Conservation (phyloP, 1,140 invertebrate species). For the Magallana gigas region DNA sequence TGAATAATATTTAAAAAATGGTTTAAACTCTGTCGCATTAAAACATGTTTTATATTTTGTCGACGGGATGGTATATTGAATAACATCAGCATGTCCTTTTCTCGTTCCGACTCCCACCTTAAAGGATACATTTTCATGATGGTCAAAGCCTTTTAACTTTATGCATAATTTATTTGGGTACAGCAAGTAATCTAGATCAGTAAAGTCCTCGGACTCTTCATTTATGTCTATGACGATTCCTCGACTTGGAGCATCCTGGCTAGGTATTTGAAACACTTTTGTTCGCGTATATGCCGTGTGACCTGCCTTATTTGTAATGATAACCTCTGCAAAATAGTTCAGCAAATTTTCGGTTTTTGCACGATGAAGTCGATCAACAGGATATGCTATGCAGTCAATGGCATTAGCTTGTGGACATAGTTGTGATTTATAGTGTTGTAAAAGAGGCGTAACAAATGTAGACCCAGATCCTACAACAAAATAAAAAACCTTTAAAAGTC, state of each 20-base stretch:
- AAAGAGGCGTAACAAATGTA: conserved; percentile 38
- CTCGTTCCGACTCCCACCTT: conserved; percentile 57
- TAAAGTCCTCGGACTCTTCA: neutral
- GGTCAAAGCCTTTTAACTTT: conserved; percentile 59
- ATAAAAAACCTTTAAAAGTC: neutral
- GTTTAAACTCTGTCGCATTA: conserved; percentile 8
- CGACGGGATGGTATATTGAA: conserved; percentile 26
- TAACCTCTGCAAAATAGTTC: conserved; percentile 20
- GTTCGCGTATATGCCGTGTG: conserved; percentile 28
- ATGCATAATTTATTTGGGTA: conserved; percentile 44
- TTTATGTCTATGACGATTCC: conserved; percentile 56
- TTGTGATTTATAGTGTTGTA: conserved; percentile 25
- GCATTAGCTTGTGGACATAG: neutral
- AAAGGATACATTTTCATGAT: conserved; percentile 53
- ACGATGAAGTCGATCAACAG: conserved; percentile 38
- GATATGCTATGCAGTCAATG: conserved; percentile 43
- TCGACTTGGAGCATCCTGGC: conserved; percentile 54
- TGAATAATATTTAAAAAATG: conserved; percentile 12
- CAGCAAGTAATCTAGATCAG: conserved; percentile 49
- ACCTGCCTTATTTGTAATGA: conserved; percentile 49
- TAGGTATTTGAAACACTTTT: conserved; percentile 53
- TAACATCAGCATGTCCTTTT: conserved; percentile 44
- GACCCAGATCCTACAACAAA: neutral
- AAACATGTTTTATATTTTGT: neutral
- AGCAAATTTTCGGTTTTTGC: conserved; percentile 35